Conservation (phyloP, 2,888 invertebrate species). For the Tortrix viridana region DNA sequence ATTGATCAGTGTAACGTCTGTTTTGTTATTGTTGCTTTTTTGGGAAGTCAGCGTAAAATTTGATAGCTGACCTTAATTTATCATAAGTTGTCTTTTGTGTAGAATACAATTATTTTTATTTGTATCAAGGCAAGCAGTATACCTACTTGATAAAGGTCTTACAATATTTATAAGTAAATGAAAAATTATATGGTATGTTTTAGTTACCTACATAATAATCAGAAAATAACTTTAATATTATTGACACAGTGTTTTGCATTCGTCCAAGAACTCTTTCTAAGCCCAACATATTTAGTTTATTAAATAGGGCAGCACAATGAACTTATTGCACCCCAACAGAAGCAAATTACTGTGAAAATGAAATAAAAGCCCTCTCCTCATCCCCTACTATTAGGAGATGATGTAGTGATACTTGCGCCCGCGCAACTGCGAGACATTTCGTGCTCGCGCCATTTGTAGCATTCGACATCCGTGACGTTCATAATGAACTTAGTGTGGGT, state of each 20-base stretch:
- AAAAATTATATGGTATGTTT: too few relatives aligned
- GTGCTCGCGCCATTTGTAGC: conserved; percentile 55
- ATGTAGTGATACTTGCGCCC: conserved; percentile 80
- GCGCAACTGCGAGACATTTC: conserved; percentile 69
- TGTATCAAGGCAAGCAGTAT: too few relatives aligned
- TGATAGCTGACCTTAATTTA: too few relatives aligned
- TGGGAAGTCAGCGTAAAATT: conserved; percentile 64
- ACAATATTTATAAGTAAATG: too few relatives aligned
- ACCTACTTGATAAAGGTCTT: too few relatives aligned
- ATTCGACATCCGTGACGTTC: conserved; percentile 38
- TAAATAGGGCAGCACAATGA: conserved; percentile 75
- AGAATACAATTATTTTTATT: too few relatives aligned
- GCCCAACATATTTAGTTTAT: conserved; percentile 76
- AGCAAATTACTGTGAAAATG: conserved; percentile 82
- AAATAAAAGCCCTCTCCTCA: conserved; percentile 77
- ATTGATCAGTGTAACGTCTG: conserved; percentile 33
- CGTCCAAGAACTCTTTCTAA: conserved; percentile 55
- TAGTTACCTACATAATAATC: too few relatives aligned
- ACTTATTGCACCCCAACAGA: conserved; percentile 69
- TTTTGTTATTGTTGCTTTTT: conserved; percentile 47
- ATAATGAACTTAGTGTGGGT: conserved; percentile 42
- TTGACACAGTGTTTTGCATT: not conserved
- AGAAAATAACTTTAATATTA: too few relatives aligned
- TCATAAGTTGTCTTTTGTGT: too few relatives aligned
- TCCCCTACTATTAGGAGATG: conserved; percentile 83